These are phyloP conservation scores for Chaetophractus vellerosus DNA, from an alignment of 2,797 vertebrate species.

Conservation along the genomic window DNA sequence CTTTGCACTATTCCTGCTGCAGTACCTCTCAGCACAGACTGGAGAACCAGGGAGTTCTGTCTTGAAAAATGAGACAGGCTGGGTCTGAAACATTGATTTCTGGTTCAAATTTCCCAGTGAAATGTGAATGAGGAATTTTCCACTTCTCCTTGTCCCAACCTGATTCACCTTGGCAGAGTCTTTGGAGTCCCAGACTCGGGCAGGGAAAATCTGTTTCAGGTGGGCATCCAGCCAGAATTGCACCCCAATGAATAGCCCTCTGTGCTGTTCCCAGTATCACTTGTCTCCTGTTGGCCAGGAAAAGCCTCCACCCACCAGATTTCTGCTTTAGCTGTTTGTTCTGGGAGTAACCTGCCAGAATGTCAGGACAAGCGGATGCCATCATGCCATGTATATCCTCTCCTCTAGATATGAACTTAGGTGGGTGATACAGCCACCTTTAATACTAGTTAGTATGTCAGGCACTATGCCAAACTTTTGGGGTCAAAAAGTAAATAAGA, in stretches of 20 bases:
- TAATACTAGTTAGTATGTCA: not conserved
- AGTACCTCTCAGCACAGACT: constrained; percentile 62
- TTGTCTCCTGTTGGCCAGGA: not conserved
- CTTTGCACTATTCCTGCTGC: constrained; percentile 36
- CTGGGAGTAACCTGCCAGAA: not conserved
- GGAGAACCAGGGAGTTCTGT: constrained; percentile 69
- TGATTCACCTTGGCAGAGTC: constrained; percentile 74
- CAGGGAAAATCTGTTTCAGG: constrained; percentile 50
- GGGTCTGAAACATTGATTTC: constrained; percentile 83
- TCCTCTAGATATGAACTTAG: not conserved
- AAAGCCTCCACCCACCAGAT: not conserved
- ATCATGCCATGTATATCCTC: not conserved
- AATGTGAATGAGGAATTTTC: constrained; percentile 82
- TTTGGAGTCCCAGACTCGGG: constrained; percentile 14
- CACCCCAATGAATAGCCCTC: constrained; percentile 60
- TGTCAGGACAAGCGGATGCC: not conserved
- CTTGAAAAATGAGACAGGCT: constrained; percentile 82
- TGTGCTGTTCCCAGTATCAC: not conserved
- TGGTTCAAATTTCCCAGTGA: constrained; percentile 79
- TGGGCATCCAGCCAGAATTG: constrained; percentile 28
- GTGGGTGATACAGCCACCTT: not conserved
- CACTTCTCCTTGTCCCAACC: constrained; percentile 74
- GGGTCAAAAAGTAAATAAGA: constrained; percentile 41
- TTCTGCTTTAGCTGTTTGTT: constrained; percentile 8
- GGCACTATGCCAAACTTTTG: not conserved